phyloP scores from a whole-genome alignment of 2,797 vertebrate species.

The Neosalanx taihuensis region DNA sequence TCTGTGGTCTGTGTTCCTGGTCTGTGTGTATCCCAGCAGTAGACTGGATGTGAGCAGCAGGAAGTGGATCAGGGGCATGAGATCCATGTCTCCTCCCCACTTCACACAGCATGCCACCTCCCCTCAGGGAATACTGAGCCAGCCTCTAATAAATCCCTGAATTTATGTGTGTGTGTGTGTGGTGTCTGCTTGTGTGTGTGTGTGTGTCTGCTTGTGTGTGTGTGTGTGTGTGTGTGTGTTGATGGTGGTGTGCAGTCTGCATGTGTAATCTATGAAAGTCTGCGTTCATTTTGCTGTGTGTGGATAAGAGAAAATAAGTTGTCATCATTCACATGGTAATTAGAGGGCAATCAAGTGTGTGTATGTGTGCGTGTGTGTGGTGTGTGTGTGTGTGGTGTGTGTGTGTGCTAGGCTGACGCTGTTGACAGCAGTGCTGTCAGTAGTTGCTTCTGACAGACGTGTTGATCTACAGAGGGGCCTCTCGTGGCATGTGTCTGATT shows the following conservation, averaged over 20 bases:
- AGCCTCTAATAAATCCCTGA: not conserved
- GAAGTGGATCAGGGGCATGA: not conserved
- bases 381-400: constrained; percentile 22
- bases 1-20: not conserved
- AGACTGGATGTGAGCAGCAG: not conserved
- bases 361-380: constrained; percentile 26
- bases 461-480: constrained; percentile 64
- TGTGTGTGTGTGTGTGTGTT: constrained; percentile 3
- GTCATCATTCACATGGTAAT: constrained; percentile 42
- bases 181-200: not conserved
- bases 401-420: constrained; percentile 38
- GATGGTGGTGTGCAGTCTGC: not conserved
- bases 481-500: constrained; percentile 50
- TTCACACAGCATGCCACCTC: not conserved
- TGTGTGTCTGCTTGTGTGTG: not conserved
- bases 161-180: not conserved
- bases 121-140: not conserved
- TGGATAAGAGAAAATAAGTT: not conserved
- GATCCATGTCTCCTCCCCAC: not conserved
- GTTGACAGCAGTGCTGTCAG: constrained; percentile 56
- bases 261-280: not conserved
- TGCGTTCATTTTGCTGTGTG: not conserved
- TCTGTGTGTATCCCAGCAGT: not conserved
- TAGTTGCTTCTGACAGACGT: constrained; percentile 61
- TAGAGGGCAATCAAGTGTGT: constrained; percentile 40